Base-by-base conservation (phyloP, 2,113 vertebrate genomes). In the Otocyon megalotis region DNA sequence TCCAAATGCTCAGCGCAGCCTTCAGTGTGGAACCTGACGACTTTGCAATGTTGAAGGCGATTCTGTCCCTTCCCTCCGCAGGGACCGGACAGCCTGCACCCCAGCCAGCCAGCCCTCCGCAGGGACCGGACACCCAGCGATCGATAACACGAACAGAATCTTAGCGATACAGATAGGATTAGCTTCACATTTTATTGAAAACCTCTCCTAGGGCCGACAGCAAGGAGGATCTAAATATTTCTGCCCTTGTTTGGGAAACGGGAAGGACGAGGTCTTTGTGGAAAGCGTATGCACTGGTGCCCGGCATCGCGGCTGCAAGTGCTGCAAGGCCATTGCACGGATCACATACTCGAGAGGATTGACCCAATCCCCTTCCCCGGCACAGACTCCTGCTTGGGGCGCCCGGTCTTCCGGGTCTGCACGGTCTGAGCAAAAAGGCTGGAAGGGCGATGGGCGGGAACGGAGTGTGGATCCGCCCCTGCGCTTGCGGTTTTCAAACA, bases 331-430 rank as follows among this genome's bases (percentile, higher is more conserved):
- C 63, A 8, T 1, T 8, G 17, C 65, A 69, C 65, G 0, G 32
- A 69, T 17, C 15, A n/a, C 16, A 8, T 9, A 19, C 15, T 14
- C 12, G 65, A 8, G 72, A 14, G 37, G 14, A 15, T 9, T 16
- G 16, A 24, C 1, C 13, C 13, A 8, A 4, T 8, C 37, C 22
- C 20, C 71, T 20, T 3, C 14, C 53, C 53, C 53, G 14, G 28
- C 14, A 8, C 24, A 0, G 3, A 16, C 72, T 9, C 1, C 4
- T 0, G 24, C 43, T 15, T 3, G 24, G 4, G 43, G 43, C 13
- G 13, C 26, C 37, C 37, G 12, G 37, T 22, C 72, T 8, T 12
- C 22, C 72, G 6, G 24, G 32, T n/a, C 32, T 0, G 32, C 8
- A 16, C 32, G 1, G 65, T 16, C 1, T 6, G 15, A n/a, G 65